Base-by-base conservation (phyloP, 2,888 invertebrate species). In the Orthosia gracilis region DNA sequence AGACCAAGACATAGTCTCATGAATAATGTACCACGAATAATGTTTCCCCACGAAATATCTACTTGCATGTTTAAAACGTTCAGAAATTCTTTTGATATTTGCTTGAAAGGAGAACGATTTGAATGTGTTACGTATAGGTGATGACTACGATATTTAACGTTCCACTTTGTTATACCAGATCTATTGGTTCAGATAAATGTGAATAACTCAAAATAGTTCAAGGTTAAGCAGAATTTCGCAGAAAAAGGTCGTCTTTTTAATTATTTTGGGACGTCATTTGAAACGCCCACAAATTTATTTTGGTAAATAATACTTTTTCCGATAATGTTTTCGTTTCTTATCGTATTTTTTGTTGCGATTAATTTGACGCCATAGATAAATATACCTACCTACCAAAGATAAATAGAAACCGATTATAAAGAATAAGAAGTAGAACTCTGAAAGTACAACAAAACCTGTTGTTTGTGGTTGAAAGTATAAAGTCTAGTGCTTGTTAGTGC, bases 1-100 rank as follows among this genome's bases (percentile, higher is more conserved):
- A 93, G 93, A 95, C 91, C 90, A 91, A 93, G 93, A 94, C 92
- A 94, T 89, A 86, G 91, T 87, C 87, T 94, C 95, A 95, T 96
- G 95, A 96, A 96, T 95, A 95, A 96, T 95, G 94, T 93, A 95
- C 92, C 87, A 89, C 89, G 94, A 92, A 93, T 95, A 95, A 94
- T 92, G 93, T 92, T 90, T 91, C 91, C 91, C 89, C 85, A 89
- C 91, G 90, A 94, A 92, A 94, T 94, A 94, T 92, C 91, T 90
- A 93, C 94, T 93, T 94, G 92, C 92, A 93, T 94, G 94, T 93
- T 94, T 94, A 93, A 94, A 87, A 94, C 92, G 92, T 89, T 89
- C 88, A 88, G 90, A 93, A 93, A 91, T 93, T 92, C 92, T 92
- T 93, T 92, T 92, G 91, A 92, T 92, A 90, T 91, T 89, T 87